Evolutionary conservation across 2,113 vertebrate genomes (phyloP).

Genomic region (Polyodon spathula): DNA sequence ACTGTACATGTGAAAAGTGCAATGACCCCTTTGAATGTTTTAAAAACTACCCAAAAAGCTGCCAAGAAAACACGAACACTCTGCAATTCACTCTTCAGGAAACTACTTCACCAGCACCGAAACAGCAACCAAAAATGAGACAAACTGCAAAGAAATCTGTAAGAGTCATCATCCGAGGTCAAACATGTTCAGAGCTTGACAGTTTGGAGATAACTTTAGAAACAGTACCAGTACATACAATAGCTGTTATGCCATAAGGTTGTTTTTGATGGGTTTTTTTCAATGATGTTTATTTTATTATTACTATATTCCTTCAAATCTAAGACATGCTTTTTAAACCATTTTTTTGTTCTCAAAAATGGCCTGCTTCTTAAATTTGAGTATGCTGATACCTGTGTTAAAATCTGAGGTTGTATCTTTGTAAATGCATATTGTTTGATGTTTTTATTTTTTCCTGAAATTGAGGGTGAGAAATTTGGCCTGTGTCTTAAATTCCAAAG

Average conservation of each 20-base stretch:
- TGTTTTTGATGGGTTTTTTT: too few species aligned
- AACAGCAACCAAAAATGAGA: slow-evolving; percentile 14
- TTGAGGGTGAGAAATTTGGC: too few species aligned
- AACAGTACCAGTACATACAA: slow-evolving; percentile 11
- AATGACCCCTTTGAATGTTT: slow-evolving; percentile 27
- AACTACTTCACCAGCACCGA: slow-evolving; percentile 11
- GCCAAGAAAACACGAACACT: slow-evolving; percentile 17
- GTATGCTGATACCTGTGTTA: too few species aligned
- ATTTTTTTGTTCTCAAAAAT: too few species aligned
- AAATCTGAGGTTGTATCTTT: too few species aligned
- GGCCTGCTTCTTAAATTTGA: too few species aligned
- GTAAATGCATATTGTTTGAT: too few species aligned
- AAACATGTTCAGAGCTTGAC: slow-evolving; percentile 17
- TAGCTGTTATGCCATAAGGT: slow-evolving; percentile 5
- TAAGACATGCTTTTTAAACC: too few species aligned
- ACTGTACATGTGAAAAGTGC: slow-evolving; percentile 22
- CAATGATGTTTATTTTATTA: too few species aligned
- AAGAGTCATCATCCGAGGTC: slow-evolving; percentile 19
- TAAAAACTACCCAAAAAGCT: slow-evolving; percentile 27
- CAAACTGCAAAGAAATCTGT: slow-evolving; percentile 10
- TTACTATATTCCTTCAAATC: too few species aligned
- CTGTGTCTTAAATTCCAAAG: too few species aligned
- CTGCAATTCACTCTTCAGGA: slow-evolving; percentile 19
- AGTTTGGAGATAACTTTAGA: slow-evolving; percentile 29
- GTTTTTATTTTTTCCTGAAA: too few species aligned